Evolutionary conservation across 2,797 vertebrate species (phyloP), one percentile per base, ranked within the genome.

Genomic region (Melanotaenia parkinsoni): DNA sequence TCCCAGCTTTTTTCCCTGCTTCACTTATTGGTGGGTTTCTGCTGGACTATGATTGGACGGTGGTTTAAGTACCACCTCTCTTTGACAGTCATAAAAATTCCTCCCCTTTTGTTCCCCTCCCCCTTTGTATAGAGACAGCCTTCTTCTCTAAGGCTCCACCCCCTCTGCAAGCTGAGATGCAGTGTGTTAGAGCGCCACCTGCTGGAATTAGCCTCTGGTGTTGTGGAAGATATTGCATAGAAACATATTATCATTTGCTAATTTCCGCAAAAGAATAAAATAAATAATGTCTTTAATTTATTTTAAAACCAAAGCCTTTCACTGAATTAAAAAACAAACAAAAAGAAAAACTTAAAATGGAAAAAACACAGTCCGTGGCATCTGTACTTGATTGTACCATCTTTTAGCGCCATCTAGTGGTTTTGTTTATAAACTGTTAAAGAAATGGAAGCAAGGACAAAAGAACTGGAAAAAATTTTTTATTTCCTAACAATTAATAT

Each of bases 21-120:
- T 24, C 10, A 66, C 73, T 81, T 69, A 93, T 91, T 93, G 89
- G 91, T 73, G 22, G 22, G 63, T 67, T 68, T 18, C 2, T 38
- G 3, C 43, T 22, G 12, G 43, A 13, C 22, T 76, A 40, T 78
- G 81, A 92, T 93, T 89, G 91, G 90, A 13, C 60, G 3, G 2
- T 30, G 43, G 1, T 57, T 51, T 37, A 1, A 37, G 63, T 33
- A 0, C 87, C 74, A 53, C 86, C 89, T 47, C 47, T 72, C 22
- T 0, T 50, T 30, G 22, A 28, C 20, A 45, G 6, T 24, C 40
- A 24, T 33, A 9, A 57, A 60, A 63, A 45, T 67, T 7, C 87
- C 85, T 79, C 78, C 82, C 60, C 24, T 9, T 58, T 72, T 73
- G 0, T 13, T 67, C 35, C 56, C 70, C 85, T 38, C 91, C 89